A percentile compares a stretch with the other conserved stretches of the same genome.
phyloP scores from a whole-genome alignment of 1,140 invertebrate species.

The Lasaia peninsularis region DNA sequence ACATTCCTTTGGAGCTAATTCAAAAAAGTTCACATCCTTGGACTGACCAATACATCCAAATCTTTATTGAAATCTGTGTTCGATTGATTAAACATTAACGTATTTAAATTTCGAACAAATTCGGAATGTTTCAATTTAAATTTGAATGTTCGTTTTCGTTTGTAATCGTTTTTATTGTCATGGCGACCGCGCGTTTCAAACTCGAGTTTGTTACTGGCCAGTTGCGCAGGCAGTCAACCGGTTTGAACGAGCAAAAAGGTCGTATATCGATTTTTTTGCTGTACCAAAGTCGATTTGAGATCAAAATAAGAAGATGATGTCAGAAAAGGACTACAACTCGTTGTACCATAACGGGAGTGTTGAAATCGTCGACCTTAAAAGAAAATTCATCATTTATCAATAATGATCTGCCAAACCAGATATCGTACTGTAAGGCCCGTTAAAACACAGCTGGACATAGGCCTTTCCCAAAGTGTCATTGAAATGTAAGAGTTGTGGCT shows the following conservation, averaged over 20 bases:
- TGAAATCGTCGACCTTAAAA: constrained; percentile 21
- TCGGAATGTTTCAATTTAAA: constrained; percentile 14
- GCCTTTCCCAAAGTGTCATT: constrained; percentile 6
- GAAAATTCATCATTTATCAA: background rate
- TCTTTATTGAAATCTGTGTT: constrained; percentile 26
- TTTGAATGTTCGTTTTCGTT: constrained; percentile 50
- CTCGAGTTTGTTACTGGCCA: constrained; percentile 46
- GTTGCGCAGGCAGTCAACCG: constrained; percentile 34
- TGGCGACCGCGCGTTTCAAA: constrained; percentile 56
- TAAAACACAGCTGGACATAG: background rate
- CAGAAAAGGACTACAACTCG: constrained; percentile 48
- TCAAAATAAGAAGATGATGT: constrained; percentile 38
- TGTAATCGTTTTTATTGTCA: constrained; percentile 49
- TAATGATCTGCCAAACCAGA: background rate
- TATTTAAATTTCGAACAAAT: constrained; percentile 24
- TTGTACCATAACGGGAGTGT: constrained; percentile 46
- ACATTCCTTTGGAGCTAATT: constrained; percentile 49
- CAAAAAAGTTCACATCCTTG: constrained; percentile 59
- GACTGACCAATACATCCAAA: constrained; percentile 41
- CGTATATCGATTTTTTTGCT: constrained; percentile 37
- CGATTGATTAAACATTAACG: constrained; percentile 25
- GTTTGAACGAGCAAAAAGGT: constrained; percentile 40
- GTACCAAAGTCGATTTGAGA: constrained; percentile 29
- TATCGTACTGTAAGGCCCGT: background rate
- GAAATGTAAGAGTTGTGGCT: background rate